Base-by-base conservation (phyloP, 2,888 invertebrate genomes). In the Drosophila atroscutellata region DNA sequence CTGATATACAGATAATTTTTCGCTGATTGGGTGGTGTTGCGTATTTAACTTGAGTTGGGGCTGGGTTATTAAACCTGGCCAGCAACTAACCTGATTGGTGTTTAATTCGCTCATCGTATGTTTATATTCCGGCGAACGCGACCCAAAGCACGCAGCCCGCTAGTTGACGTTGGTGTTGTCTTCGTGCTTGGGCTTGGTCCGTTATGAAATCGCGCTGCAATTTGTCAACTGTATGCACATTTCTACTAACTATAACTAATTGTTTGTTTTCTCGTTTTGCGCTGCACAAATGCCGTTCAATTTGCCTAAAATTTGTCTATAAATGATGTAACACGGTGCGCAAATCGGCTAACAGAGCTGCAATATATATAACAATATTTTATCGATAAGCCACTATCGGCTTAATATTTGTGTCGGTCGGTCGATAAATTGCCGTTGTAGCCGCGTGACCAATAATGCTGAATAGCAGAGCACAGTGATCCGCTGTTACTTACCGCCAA, bases 21-120 rank as follows among this genome's bases (percentile, higher is more conserved):
- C 18, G 45, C 32, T 37, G 37, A 45, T 45, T 24, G 45, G 36
- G 56, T 58, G 37, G 54, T 60, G 26, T 57, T 60, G 36, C 66
- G 51, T 56, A 51, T 66, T 57, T n/a, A 62, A 39, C 24, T 62
- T 39, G 24, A 36, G 42, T 42, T 45, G 45, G 24, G 61, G 24
- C 51, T 18, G 7, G 30, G 7, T 61, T 56, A 59, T 15, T 68
- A 57, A 51, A 60, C 52, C 67, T 62, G 61, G 47, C 67, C 75
- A 64, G 58, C 81, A 88, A 86, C 86, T 89, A 86, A 86, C 86
- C 86, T 86, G 86, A 84, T 86, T 86, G 59, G 71, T 89, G 83
- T 81, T 89, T 37, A n/a, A 15, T 64, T 89, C 86, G 89, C 79
- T 86, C 86, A 86, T 86, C 73, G 78, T 87, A 74, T 81, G 77